Base-by-base conservation (phyloP, 2,113 vertebrate genomes). In the Antigone vipio region DNA sequence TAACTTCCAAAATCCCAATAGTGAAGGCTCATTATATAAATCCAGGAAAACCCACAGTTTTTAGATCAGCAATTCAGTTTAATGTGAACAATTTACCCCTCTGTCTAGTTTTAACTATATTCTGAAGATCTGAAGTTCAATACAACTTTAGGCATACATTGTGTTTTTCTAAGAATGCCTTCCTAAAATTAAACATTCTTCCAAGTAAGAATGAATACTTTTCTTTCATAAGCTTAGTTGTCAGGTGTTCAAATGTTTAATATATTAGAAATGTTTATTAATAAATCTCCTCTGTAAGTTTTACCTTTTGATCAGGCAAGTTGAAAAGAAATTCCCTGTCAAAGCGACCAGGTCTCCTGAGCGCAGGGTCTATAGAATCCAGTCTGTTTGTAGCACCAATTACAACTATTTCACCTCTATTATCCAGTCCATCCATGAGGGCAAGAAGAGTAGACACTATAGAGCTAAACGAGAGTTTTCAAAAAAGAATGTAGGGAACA, bases 341-440 rank as follows among this genome's bases (percentile, higher is more conserved):
- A 90, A 99, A 99, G 86, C 99, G 99, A 96, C 99, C 99, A 94
- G 99, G 99, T 98, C 99, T 99, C 99, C 99, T 99, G 98, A 99
- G 99, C 97, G 99, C 99, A 38, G 99, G 99, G 98, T 99, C 99
- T 98, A 99, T 99, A 98, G 99, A 99, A 98, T 99, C 99, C 98
- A 99, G 99, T 98, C 99, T 99, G 98, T 99, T 99, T 98, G 99
- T 99, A 99, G 99, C 99, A 99, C 99, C 99, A 95, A 99, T 99
- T 97, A 99, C 99, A 97, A 99, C 99, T 98, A 99, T 99, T 99
- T 99, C 99, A 85, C 99, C 99, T 93, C 99, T 98, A 93, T 99
- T 99, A 98, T 99, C 99, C 98, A 99, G 98, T 96, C 99, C 99
- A 86, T 99, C 99, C 99, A 99, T 99, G 96, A 99, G 98, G 68